phyloP scores from a whole-genome alignment of 1,140 invertebrate genomes.

The Leptoteleia sp. region DNA sequence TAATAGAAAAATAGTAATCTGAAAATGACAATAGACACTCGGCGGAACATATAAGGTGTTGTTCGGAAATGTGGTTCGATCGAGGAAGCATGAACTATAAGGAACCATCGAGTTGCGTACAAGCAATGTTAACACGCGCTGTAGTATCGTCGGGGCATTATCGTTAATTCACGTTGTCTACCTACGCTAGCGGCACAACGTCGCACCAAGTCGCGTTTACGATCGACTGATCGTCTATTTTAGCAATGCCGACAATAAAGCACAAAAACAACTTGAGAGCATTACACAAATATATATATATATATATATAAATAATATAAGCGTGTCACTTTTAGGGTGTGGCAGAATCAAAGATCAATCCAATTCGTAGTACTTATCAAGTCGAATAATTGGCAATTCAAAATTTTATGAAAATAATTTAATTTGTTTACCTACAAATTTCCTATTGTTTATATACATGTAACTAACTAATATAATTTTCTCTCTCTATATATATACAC shows the following conservation, averaged over 20 bases:
- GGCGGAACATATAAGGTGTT: slow-evolving; percentile 57
- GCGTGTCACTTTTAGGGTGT: too few species aligned
- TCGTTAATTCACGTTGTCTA: slow-evolving; percentile 66
- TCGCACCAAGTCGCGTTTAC: slow-evolving; percentile 38
- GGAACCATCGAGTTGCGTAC: slow-evolving; percentile 59
- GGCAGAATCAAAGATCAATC: slow-evolving; percentile 2
- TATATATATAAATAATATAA: background rate
- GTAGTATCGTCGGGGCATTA: slow-evolving; percentile 61
- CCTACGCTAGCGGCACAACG: slow-evolving; percentile 58
- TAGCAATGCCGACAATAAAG: slow-evolving; percentile 41
- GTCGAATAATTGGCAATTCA: background rate
- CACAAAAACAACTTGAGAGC: slow-evolving; percentile 13
- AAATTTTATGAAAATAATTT: slow-evolving; percentile 1
- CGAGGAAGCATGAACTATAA: slow-evolving; percentile 57
- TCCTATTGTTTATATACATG: too few species aligned
- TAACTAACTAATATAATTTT: too few species aligned
- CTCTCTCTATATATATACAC: too few species aligned
- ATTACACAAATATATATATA: slow-evolving; percentile 26
- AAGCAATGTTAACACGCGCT: slow-evolving; percentile 63
- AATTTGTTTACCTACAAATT: background rate
- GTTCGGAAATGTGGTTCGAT: slow-evolving; percentile 58
- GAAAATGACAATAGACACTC: slow-evolving; percentile 51
- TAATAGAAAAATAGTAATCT: slow-evolving; percentile 42
- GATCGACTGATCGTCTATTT: slow-evolving; percentile 53
- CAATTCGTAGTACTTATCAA: slow-evolving; percentile 12